Base-by-base conservation (phyloP, 2,797 vertebrate species). In the Synanceia verrucosa region DNA sequence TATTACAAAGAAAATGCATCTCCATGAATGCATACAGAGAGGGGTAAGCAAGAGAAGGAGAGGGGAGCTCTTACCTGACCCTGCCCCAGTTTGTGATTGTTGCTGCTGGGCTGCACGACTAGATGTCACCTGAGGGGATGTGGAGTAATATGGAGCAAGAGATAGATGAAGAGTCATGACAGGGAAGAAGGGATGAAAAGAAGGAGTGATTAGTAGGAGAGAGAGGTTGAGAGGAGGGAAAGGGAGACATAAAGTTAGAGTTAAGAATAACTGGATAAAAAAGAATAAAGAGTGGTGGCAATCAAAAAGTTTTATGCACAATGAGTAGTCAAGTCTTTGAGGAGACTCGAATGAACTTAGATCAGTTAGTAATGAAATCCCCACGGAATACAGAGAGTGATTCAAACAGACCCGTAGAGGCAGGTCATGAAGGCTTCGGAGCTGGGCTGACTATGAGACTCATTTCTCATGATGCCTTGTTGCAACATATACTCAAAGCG, bases 81-180 rank as follows among this genome's bases (percentile, higher is more conserved):
- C 92, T 78, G 89, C 78, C 41, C 89, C 90, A 50, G 64, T 76
- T 64, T 90, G 91, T 93, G 73, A 95, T 86, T 79, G 92, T 64
- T 74, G 94, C 89, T 85, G 94, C 91, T 96, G 95, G 81, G 95
- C 95, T 57, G 94, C 95, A 86, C 97, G 96, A 86, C 92, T 95
- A 10, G 94, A 94, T 59, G 96, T 94, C 94, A 95, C 96, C 96
- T 97, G 93, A 67, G 39, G 71, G 70, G 21, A 67, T 28, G 43
- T 4, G 19, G 19, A 39, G 51, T 10, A 48, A 59, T 26, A 61
- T 23, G 46, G 19, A 62, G 70, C 6, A 44, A 60, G 65, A 65
- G 53, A 60, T 16, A 46, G 39, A 50, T 44, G 47, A 39, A 21
- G 52, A 58, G 26, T 2, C 50, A 57, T 70, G 75, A 58, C 46